Base-by-base conservation (phyloP, 2,888 invertebrate species). In the Hypercompe scribonia region DNA sequence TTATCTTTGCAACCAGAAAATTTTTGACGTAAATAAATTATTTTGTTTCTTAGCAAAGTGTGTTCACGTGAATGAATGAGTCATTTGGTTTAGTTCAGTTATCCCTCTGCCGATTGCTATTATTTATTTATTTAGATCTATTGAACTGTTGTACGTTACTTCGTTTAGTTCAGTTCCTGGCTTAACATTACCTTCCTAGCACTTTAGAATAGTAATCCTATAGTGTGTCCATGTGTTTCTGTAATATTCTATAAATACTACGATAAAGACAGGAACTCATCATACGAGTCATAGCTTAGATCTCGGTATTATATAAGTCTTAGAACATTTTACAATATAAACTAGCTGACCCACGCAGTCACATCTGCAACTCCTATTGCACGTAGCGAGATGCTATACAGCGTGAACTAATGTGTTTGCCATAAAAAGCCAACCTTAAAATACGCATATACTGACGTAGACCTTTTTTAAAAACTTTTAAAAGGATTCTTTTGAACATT, bases 1-100 rank as follows among this genome's bases (percentile, higher is more conserved):
- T 18, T 42, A 36, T 31, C 28, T 28, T 61, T 71, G 76, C 79
- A 75, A 72, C 73, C 74, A 78, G 75, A 82, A 84, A 84, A 86
- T 85, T 84, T 88, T 86, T 86, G 89, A 87, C 89, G 90, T 74
- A 74, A 71, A 74, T 71, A 71, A 65, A 68, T 33, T 42, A 74
- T 72, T 68, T 73, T 21, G 54, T 28, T 66, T 65, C 61, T 91
- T 89, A 89, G 88, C 90, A 89, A 90, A 90, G 88, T 90, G 91
- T 86, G 86, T 88, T 91, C 90, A 90, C 90, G 88, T 94, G 94
- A 94, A 94, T 94, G 94, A 92, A 92, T 94, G 94, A 94, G 89
- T 94, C 94, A 94, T 85, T 84, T 91, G 91, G 91, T 93, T 90
- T 89, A 87, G 90, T 93, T 91, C 89, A 91, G 89, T 90, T 91